These are phyloP conservation scores for Megalonaias nervosa DNA, from an alignment of 1,140 invertebrate species.

Conservation along the genomic window DNA sequence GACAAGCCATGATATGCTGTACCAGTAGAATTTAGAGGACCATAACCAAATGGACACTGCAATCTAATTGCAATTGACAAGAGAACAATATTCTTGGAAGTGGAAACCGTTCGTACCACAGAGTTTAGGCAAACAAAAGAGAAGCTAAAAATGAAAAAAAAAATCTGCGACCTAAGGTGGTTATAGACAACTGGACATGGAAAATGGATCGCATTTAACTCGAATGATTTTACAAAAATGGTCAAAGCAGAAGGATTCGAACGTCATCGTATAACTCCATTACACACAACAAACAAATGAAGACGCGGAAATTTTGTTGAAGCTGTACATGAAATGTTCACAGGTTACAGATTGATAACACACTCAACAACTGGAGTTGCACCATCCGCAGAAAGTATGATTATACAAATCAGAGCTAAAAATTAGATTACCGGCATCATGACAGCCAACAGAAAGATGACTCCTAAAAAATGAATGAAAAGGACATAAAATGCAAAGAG, in stretches of 20 bases:
- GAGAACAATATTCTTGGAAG: conserved; percentile 47
- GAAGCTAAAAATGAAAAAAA: conserved; percentile 3
- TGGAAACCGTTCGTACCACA: conserved; percentile 31
- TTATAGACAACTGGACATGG: background rate
- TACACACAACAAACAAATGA: conserved; percentile 1
- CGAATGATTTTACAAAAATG: background rate
- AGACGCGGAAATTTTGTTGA: conserved; percentile 11
- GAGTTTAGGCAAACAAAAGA: conserved; percentile 10
- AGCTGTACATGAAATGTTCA: conserved; percentile 21
- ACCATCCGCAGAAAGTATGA: conserved; percentile 13
- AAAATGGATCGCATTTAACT: conserved; percentile 5
- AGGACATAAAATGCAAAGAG: conserved; percentile 12
- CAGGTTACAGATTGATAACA: conserved; percentile 11
- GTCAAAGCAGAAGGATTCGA: too few species aligned
- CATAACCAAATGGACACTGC: conserved; percentile 40
- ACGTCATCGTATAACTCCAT: too few species aligned
- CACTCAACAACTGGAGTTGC: conserved; percentile 18
- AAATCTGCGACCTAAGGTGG: conserved; percentile 14
- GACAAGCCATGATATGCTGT: conserved; percentile 43
- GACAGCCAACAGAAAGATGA: background rate
- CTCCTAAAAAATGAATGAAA: conserved; percentile 6
- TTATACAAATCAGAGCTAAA: background rate
- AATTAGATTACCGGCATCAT: background rate
- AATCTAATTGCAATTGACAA: conserved; percentile 42
- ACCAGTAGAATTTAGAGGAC: conserved; percentile 47